A percentile compares a stretch with the other conserved stretches of the same genome.
These are phyloP conservation scores for Pitta sordida DNA, from an alignment of 2,113 vertebrate genomes.

Conservation along the genomic window DNA sequence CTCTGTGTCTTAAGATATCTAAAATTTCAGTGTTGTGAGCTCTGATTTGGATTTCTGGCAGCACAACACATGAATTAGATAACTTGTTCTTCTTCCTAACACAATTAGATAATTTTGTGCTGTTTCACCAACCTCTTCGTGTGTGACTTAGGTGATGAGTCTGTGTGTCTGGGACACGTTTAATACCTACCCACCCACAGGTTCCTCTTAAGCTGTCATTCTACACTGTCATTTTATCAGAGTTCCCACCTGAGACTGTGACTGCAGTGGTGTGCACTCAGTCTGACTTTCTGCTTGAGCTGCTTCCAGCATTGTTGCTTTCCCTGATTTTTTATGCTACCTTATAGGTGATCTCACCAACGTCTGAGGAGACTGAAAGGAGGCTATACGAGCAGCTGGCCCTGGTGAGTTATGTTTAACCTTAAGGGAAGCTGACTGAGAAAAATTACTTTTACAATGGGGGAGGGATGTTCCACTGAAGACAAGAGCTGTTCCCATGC, in stretches of 20 bases:
- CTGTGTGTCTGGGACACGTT: slow-evolving; percentile 60
- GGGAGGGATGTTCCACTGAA: neutral
- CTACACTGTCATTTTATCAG: slow-evolving; percentile 61
- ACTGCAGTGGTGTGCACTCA: neutral
- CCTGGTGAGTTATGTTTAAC: neutral
- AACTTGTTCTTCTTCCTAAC: slow-evolving; percentile 60
- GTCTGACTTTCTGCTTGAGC: slow-evolving; percentile 27
- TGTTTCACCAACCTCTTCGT: slow-evolving; percentile 63
- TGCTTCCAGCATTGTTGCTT: slow-evolving; percentile 7
- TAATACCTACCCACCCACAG: slow-evolving; percentile 63
- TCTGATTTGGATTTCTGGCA: slow-evolving; percentile 44
- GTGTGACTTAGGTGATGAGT: slow-evolving; percentile 55
- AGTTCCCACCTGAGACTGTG: slow-evolving; percentile 49
- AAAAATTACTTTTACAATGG: neutral
- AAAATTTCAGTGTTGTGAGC: slow-evolving; percentile 8
- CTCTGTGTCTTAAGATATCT: neutral
- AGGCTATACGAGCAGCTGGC: neutral
- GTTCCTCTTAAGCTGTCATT: slow-evolving; percentile 67
- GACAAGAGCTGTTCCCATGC: neutral
- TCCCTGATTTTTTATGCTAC: neutral
- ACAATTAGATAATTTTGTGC: slow-evolving; percentile 67
- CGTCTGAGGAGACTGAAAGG: neutral
- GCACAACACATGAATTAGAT: slow-evolving; percentile 59
- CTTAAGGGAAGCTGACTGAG: neutral
- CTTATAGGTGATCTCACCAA: neutral